A percentile compares a stretch with the other conserved stretches of the same genome.
These are phyloP conservation scores for Phaetusa simplex DNA, from an alignment of 2,113 vertebrate species.

Conservation along the genomic window DNA sequence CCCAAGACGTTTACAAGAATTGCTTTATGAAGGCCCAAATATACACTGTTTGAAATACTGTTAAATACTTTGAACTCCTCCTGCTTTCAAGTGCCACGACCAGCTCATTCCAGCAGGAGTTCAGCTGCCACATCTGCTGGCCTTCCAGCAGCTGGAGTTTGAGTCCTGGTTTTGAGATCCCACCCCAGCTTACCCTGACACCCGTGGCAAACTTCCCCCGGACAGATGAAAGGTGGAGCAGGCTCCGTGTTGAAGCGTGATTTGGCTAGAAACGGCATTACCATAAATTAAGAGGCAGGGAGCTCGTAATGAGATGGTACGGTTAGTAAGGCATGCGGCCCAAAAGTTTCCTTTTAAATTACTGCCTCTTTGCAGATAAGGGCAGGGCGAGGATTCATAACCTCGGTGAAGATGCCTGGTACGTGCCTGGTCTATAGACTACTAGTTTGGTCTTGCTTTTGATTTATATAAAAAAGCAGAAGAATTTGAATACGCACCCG, in stretches of 20 bases:
- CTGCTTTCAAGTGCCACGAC: background rate
- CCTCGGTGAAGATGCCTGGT: background rate
- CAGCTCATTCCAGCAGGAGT: background rate
- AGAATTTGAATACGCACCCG: background rate
- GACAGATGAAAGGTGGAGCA: background rate
- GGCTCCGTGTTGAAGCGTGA: background rate
- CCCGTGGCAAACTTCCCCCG: rapidly evolving
- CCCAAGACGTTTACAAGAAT: background rate
- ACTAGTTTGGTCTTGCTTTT: background rate
- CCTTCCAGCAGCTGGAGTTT: background rate
- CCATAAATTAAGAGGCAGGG: background rate
- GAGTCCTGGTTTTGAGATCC: background rate
- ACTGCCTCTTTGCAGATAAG: background rate
- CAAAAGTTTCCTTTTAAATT: background rate
- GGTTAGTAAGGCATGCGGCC: background rate
- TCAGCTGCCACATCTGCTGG: background rate
- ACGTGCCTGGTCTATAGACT: background rate
- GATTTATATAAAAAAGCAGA: background rate
- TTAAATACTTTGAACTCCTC: background rate
- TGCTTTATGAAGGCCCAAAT: background rate
- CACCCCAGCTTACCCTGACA: background rate
- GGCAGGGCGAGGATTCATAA: background rate
- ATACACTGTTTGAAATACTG: background rate
- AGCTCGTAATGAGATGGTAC: background rate
- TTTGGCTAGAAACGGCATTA: background rate